phyloP scores from a whole-genome alignment of 1,140 invertebrate genomes.

The Mamestra configurata region DNA sequence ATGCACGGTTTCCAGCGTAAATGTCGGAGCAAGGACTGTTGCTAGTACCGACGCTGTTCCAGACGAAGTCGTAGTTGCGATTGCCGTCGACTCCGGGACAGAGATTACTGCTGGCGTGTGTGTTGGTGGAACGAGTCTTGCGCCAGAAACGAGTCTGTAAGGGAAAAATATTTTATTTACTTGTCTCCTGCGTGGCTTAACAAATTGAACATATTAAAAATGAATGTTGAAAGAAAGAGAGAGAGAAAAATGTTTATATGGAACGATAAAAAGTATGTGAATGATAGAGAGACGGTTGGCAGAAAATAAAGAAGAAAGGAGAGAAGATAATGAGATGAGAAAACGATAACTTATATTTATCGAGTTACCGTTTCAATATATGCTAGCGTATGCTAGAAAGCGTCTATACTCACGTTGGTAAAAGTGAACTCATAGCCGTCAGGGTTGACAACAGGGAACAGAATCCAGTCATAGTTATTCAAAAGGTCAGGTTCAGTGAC shows the following conservation, averaged over 20 bases:
- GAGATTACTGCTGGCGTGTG: neutral
- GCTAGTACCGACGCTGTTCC: slow-evolving; percentile 90
- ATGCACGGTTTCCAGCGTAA: slow-evolving; percentile 90
- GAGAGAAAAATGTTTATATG: no score
- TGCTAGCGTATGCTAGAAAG: neutral
- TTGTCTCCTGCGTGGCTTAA: no score
- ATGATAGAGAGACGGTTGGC: no score
- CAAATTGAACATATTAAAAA: no score
- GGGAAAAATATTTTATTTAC: neutral
- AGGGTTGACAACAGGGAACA: slow-evolving; percentile 87
- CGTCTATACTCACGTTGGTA: slow-evolving; percentile 59
- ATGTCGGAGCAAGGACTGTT: slow-evolving; percentile 90
- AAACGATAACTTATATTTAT: no score
- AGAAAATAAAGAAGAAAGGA: no score
- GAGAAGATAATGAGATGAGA: no score
- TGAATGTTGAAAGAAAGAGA: no score
- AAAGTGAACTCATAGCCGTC: slow-evolving; percentile 84
- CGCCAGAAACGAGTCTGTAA: slow-evolving; percentile 78
- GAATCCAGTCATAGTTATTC: slow-evolving; percentile 80
- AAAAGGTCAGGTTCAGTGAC: slow-evolving; percentile 85
- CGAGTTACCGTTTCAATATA: no score
- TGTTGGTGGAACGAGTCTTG: slow-evolving; percentile 67
- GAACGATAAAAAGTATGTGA: no score
- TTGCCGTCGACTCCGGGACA: slow-evolving; percentile 88
- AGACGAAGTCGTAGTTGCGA: slow-evolving; percentile 89